phyloP scores from a whole-genome alignment of 2,797 vertebrate genomes.

The Allobates femoralis region DNA sequence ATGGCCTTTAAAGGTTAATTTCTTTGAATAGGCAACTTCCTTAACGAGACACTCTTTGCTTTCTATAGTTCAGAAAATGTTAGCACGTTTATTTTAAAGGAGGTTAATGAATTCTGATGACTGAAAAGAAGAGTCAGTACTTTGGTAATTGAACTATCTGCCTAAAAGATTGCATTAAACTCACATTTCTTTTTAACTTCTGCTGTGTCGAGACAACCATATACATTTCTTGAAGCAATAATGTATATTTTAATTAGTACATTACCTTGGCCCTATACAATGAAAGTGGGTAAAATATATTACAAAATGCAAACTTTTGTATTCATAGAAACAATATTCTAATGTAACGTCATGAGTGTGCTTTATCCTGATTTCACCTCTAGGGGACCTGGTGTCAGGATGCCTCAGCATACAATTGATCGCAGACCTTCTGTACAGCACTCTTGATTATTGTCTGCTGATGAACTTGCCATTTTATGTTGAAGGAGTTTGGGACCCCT shows the following conservation, averaged over 20 bases:
- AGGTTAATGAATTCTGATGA: conserved; percentile 7
- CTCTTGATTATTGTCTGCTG: too few relatives aligned
- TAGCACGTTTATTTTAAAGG: background rate
- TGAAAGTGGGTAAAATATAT: background rate
- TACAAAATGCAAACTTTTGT: background rate
- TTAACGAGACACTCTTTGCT: conserved; percentile 6
- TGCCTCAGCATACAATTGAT: too few relatives aligned
- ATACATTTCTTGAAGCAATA: background rate
- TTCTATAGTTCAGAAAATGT: background rate
- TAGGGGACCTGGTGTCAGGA: too few relatives aligned
- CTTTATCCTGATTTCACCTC: too few relatives aligned
- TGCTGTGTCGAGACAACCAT: background rate
- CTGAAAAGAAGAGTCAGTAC: background rate
- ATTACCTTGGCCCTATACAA: background rate
- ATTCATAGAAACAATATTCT: too few relatives aligned
- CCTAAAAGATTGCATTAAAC: background rate
- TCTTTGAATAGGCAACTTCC: background rate
- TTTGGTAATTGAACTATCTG: conserved; percentile 1
- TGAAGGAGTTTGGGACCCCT: too few relatives aligned
- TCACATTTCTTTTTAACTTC: background rate
- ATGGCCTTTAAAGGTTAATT: background rate
- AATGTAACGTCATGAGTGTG: too few relatives aligned
- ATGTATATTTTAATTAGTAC: background rate
- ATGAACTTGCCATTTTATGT: too few relatives aligned
- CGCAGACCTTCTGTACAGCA: too few relatives aligned